These are phyloP conservation scores for Etheostoma nigrum DNA, from an alignment of 2,797 vertebrate species.

Conservation along the genomic window DNA sequence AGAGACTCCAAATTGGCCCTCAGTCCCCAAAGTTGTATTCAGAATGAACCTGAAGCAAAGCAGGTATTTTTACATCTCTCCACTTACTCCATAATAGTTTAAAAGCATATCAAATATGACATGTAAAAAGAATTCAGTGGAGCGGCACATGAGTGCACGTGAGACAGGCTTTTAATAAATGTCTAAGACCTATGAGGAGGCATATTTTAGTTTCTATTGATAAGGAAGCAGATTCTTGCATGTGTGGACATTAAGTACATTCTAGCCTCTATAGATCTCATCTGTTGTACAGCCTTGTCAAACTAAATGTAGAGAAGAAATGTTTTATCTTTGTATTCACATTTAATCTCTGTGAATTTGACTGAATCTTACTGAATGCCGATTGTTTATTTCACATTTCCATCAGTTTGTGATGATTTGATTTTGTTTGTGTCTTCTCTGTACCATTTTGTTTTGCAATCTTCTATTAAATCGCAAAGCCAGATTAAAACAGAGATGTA, in stretches of 20 bases:
- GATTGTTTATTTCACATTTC: conserved; percentile 2
- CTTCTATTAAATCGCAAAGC: neutral
- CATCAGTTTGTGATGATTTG: neutral
- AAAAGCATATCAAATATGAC: neutral
- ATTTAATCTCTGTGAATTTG: neutral
- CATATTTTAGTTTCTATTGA: neutral
- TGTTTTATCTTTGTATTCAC: neutral
- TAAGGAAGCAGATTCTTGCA: neutral
- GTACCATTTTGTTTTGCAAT: neutral
- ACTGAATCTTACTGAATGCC: neutral
- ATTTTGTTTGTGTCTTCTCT: neutral
- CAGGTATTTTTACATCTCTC: neutral
- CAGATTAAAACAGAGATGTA: neutral
- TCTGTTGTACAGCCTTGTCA: neutral
- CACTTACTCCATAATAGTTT: neutral
- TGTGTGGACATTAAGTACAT: too few relatives aligned
- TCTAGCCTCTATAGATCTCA: neutral
- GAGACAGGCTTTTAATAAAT: conserved; percentile 43
- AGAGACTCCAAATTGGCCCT: too few relatives aligned
- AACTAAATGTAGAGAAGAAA: neutral
- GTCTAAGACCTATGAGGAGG: neutral
- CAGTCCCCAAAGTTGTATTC: neutral
- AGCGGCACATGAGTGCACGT: conserved; percentile 20
- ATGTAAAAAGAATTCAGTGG: conserved; percentile 27
- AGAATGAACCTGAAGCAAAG: neutral